Evolutionary conservation across 2,888 invertebrate genomes (phyloP), one percentile per base, ranked within the genome.

Genomic region (Drepana falcataria): DNA sequence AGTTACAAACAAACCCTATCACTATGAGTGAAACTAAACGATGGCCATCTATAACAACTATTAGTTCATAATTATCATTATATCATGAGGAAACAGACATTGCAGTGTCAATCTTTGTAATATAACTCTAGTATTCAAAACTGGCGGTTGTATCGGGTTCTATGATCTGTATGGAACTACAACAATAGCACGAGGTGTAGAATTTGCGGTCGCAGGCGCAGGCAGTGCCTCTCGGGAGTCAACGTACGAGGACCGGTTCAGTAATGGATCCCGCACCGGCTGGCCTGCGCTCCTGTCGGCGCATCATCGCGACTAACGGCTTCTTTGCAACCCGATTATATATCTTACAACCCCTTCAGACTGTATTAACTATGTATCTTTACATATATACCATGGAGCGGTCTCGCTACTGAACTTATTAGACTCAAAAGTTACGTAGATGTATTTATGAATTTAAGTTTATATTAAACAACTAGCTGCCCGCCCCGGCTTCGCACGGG

Each of bases 181-280:
- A 21, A 73, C 73, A 71, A 73, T 69, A 64, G 76, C 75, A 71
- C 73, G 75, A 79, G 74, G 77, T 80, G 78, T 76, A 77, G 78
- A 81, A 79, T 81, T 82, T 77, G 79, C 81, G 77, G 75, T 66
- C 70, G 75, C 75, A 78, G 79, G 79, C 76, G 75, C 80, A 76
- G 71, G 69, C 81, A 71, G 73, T 69, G 79, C 72, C 78, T 76
- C 81, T 77, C 78, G 74, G 85, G 89, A 89, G 89, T 89, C 91
- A 90, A 91, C 78, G 91, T 76, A 80, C 87, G 78, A 71, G 65
- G 83, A 89, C 90, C 91, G 90, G 90, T 91, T 89, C 83, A 80
- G 83, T 91, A 88, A 90, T 90, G 88, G 87, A 81, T 88, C 87
- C 87, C 73, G 81, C 83, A 79, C 78, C 77, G 81, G 73, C 82